Evolutionary conservation across 2,113 vertebrate species (phyloP).

Genomic region (Columbina picui): DNA sequence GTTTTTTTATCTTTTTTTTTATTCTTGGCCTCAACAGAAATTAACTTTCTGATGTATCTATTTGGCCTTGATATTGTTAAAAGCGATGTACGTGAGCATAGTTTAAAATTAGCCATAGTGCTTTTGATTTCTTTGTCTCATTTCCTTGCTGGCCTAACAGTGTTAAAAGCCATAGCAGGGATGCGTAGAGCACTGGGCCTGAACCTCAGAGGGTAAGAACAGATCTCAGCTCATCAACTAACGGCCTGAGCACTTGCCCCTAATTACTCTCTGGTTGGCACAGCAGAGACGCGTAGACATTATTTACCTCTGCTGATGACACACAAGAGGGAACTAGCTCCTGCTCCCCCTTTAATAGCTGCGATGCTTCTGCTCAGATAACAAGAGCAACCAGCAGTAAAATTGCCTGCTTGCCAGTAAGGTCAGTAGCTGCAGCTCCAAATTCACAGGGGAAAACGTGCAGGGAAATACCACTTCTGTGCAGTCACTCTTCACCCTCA

Average conservation of each 20-base stretch:
- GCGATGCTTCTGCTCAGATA: background rate
- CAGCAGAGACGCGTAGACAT: background rate
- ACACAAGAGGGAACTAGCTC: background rate
- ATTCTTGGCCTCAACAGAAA: background rate
- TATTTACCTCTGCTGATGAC: slow-evolving; percentile 2
- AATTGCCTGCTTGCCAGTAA: background rate
- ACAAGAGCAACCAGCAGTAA: background rate
- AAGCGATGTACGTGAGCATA: background rate
- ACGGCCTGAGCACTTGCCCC: background rate
- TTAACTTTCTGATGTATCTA: background rate
- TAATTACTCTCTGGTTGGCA: background rate
- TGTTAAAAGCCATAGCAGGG: background rate
- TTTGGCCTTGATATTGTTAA: background rate
- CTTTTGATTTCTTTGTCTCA: background rate
- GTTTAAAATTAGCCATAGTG: background rate
- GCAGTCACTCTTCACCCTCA: background rate
- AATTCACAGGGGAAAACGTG: background rate
- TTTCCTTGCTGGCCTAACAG: fast-evolving
- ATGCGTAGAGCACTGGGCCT: fast-evolving
- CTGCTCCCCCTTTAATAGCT: background rate
- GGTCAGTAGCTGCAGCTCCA: background rate
- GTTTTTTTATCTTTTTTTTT: background rate
- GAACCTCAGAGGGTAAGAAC: background rate
- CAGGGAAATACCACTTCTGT: background rate
- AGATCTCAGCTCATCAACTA: background rate